phyloP scores from a whole-genome alignment of 1,140 invertebrate species.

The Drosophila erecta region DNA sequence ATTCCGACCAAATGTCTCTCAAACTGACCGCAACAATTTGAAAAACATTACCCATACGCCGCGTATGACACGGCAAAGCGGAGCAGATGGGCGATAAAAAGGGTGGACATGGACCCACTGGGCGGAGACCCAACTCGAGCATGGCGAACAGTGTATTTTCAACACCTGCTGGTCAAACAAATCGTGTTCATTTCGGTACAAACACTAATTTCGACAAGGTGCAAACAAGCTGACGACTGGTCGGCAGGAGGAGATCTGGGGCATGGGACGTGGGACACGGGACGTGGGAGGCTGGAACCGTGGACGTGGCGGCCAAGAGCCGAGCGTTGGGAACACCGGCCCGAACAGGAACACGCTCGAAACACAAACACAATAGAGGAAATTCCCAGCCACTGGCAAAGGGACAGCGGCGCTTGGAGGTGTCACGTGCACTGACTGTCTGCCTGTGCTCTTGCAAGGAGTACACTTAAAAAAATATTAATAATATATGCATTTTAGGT shows the following conservation, averaged over 20 bases:
- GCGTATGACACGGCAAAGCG: constrained; percentile 52
- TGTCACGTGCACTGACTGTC: constrained; percentile 54
- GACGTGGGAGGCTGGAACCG: neutral
- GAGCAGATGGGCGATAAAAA: constrained; percentile 18
- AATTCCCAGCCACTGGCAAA: constrained; percentile 14
- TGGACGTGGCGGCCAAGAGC: constrained; percentile 1
- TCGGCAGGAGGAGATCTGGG: neutral
- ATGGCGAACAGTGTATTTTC: constrained; percentile 68
- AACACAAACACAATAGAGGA: constrained; percentile 52
- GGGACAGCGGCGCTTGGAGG: constrained; percentile 23
- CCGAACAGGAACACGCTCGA: constrained; percentile 50
- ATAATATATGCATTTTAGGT: too few species aligned
- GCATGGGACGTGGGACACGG: neutral
- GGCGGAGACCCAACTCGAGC: constrained; percentile 33
- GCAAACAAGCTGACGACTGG: constrained; percentile 74
- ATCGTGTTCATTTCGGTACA: constrained; percentile 81
- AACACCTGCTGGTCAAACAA: constrained; percentile 82
- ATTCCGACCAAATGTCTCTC: constrained; percentile 55
- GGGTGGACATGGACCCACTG: neutral
- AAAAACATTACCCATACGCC: constrained; percentile 80
- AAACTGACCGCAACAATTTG: constrained; percentile 72
- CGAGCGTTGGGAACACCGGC: constrained; percentile 27
- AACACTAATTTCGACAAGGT: constrained; percentile 83
- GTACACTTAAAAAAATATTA: constrained; percentile 5
- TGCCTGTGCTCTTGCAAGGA: constrained; percentile 14